Evolutionary conservation across 2,797 vertebrate genomes (phyloP).

Genomic region (Argentina silus): DNA sequence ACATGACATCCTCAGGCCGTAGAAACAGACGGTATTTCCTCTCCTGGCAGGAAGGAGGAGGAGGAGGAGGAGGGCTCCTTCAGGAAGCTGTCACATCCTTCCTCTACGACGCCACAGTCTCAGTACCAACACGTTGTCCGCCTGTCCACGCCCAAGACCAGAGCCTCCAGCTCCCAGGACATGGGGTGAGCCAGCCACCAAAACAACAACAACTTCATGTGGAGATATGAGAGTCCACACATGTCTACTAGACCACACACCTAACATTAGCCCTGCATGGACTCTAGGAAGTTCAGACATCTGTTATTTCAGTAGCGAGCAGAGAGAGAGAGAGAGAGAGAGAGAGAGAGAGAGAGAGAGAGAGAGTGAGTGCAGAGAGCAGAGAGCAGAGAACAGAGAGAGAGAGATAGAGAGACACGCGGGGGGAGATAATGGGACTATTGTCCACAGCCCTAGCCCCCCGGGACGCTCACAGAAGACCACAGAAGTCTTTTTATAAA

Average conservation of each 20-base stretch:
- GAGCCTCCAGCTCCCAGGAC: constrained; percentile 48
- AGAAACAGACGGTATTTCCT: constrained; percentile 47
- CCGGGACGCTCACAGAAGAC: constrained; percentile 47
- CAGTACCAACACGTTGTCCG: constrained; percentile 59
- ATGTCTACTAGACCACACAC: constrained; percentile 20
- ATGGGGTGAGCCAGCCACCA: constrained; percentile 50
- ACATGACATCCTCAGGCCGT: background rate
- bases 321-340: constrained; percentile 22
- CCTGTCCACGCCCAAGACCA: constrained; percentile 64
- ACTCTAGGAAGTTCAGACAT: constrained; percentile 56
- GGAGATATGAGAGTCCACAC: constrained; percentile 30
- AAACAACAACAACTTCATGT: constrained; percentile 22
- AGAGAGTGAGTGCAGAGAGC: background rate
- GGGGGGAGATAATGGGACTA: constrained; percentile 46
- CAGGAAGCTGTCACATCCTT: constrained; percentile 58
- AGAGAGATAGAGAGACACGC: constrained; percentile 28
- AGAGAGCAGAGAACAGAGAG: too few species aligned
- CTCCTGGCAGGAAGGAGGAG: constrained; percentile 61
- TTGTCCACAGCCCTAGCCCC: constrained; percentile 60
- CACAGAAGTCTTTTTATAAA: constrained; percentile 70
- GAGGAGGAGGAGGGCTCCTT: constrained; percentile 31
- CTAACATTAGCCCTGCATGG: constrained; percentile 47
- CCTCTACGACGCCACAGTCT: constrained; percentile 48
- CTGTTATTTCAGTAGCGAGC: constrained; percentile 66
- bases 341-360: constrained; percentile 14